A percentile compares a stretch with the other conserved stretches of the same genome.
These are phyloP conservation scores for Mus caroli DNA, from an alignment of 2,797 vertebrate species.

Conservation along the genomic window DNA sequence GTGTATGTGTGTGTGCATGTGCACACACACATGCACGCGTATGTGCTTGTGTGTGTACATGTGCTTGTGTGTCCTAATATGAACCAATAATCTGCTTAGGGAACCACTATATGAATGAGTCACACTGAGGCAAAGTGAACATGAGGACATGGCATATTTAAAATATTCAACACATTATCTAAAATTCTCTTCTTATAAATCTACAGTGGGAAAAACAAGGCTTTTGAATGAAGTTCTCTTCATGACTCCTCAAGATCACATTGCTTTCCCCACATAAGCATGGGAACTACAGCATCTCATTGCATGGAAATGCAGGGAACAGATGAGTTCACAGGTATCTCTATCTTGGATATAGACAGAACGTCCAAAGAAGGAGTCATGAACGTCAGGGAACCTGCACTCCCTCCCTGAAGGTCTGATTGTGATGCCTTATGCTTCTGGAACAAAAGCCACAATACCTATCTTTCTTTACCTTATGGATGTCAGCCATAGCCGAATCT, in stretches of 20 bases:
- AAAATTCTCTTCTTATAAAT: slow-evolving; percentile 47
- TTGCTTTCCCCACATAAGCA: background rate
- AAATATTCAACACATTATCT: background rate
- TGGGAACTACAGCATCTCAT: background rate
- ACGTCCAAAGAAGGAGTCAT: background rate
- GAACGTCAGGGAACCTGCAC: background rate
- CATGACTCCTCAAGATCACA: background rate
- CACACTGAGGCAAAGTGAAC: background rate
- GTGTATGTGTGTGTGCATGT: background rate
- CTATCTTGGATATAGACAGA: background rate
- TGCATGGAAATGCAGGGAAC: background rate
- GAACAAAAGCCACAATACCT: no score
- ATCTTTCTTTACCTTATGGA: background rate
- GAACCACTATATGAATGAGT: background rate
- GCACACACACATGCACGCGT: background rate
- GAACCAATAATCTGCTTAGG: slow-evolving; percentile 11
- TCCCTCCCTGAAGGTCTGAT: background rate
- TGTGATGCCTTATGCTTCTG: accelerated
- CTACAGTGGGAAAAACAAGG: background rate
- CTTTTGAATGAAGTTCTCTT: slow-evolving; percentile 21
- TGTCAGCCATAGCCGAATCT: background rate
- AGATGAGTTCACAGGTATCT: background rate
- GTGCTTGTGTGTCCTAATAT: background rate
- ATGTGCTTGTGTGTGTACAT: background rate
- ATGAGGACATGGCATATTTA: background rate